Percentiles rank a stretch among this genome's conserved stretches.
These are phyloP conservation scores for Pseudococcus viburni DNA, from an alignment of 2,888 invertebrate species.

Conservation along the genomic window DNA sequence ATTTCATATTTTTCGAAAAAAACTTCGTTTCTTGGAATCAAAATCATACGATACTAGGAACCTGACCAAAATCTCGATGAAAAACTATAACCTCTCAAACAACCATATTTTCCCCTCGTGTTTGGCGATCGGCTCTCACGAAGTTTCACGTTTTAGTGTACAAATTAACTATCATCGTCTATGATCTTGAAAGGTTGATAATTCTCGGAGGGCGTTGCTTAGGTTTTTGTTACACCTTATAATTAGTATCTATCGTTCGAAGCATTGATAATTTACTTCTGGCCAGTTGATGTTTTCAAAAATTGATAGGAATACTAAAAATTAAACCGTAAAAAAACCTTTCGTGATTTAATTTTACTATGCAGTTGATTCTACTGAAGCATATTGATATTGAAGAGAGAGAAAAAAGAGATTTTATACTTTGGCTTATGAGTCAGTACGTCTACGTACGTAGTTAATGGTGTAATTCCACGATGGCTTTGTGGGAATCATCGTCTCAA, in stretches of 20 bases:
- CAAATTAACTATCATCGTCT: constrained; percentile 19
- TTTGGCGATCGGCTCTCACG: neutral
- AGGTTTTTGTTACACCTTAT: constrained; percentile 16
- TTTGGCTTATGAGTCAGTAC: neutral
- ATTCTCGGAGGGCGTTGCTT: neutral
- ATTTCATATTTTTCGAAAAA: neutral
- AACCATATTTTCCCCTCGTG: neutral
- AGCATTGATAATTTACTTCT: constrained; percentile 27
- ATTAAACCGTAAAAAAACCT: constrained; percentile 3
- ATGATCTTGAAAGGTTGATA: constrained; percentile 18
- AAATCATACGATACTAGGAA: neutral
- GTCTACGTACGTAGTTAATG: neutral
- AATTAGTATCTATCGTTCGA: neutral
- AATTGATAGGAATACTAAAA: constrained; percentile 9
- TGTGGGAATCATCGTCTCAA: neutral
- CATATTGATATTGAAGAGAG: neutral
- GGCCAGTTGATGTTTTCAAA: neutral
- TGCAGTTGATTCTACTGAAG: neutral
- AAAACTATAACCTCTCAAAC: neutral
- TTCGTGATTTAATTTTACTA: neutral
- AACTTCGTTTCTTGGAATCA: neutral
- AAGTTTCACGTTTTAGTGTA: constrained; percentile 16
- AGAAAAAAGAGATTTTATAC: neutral
- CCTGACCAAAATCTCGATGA: neutral
- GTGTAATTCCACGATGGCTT: neutral